Base-by-base conservation (phyloP, 2,888 invertebrate genomes). In the Candidula unifasciata region DNA sequence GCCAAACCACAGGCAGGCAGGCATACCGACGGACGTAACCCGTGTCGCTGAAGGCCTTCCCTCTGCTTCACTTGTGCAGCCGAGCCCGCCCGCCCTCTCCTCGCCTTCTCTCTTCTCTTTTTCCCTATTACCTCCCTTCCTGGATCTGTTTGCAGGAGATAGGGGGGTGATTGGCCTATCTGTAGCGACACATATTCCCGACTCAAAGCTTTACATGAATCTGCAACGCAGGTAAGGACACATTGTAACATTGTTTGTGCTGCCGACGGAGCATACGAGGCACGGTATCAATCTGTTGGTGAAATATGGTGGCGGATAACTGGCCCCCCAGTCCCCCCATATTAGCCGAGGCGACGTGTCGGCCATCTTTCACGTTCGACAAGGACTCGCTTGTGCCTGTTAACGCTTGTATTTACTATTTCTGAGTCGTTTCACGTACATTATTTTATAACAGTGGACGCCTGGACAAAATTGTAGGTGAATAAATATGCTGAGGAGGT, bases 121-220 rank as follows among this genome's bases (percentile, higher is more conserved):
- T 71, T 33, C 44, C 74, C 44, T 60, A 68, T 84, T 84, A 84
- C 83, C 83, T 84, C 83, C 83, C 83, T 83, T 80, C 37, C 79
- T 80, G 73, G 79, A 84, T 80, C 79, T 80, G 71, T 69, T 73
- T 27, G 24, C 33, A 35, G 76, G 68, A 64, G 79, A 60, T 35
- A 79, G 80, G 73, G 79, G 80, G 79, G 79, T 37, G 60, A 35
- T 44, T 24, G 21, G 44, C 60, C 64, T 37, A 33, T 13, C 27
- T 80, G 44, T 80, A 80, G 71, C 37, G 44, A 10, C 33, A 6
- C 74, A 18, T 71, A 64, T 77, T 60, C 57, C 44, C n/a, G 27
- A 54, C 64, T 5, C 30, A 5, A 18, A 37, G 6, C 24, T 76
- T 82, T 84, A 73, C 71, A 84, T 84, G 83, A 79, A 80, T 84